Evolutionary conservation across 1,140 invertebrate genomes (phyloP), one percentile per base, ranked within the genome.

Genomic region (Drosophila repletoides): DNA sequence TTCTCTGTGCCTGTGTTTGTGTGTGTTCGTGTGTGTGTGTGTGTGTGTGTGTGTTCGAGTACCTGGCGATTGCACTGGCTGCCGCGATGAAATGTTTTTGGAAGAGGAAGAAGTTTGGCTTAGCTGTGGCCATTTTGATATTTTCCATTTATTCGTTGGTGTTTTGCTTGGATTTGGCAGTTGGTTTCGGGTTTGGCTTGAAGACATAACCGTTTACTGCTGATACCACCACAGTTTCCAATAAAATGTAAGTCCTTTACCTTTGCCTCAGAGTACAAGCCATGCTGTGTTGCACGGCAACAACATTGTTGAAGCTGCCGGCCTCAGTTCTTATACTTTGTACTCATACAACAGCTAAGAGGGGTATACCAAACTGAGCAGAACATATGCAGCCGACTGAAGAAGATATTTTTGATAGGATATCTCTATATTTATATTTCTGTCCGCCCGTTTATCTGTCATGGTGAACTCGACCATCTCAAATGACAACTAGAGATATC

Each of bases 181-280:
- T 63, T 38, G 52, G 52, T 64, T 60, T 53, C 26, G 34, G 41
- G 26, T 49, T 34, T 49, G 53, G 48, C 49, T 65, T 34, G 33
- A 70, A 65, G 66, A 58, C 67, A 73, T 73, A 73, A 73, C 71
- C 71, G 67, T 73, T 73, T 73, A 55, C 52, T 59, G 53, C 60
- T 71, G 71, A 72, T 70, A 70, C 59, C 70, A 65, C 59, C 70
- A 51, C 65, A 58, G 56, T 55, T 69, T 69, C 31, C 59, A 69
- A 64, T 70, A 70, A 72, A 69, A 69, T 43, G 34, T 29, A 48
- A 24, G 24, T 48, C 43, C 31, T 48, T 51, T 17, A 41, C 36
- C 19, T 55, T 53, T 14, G 36, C 48, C 56, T 12, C 38, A 33
- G 29, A 45, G 21, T 41, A 15, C 36, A 14, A 21, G 15, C 46